These are phyloP conservation scores for Apantesis nais DNA, from an alignment of 2,888 invertebrate species.

Conservation along the genomic window DNA sequence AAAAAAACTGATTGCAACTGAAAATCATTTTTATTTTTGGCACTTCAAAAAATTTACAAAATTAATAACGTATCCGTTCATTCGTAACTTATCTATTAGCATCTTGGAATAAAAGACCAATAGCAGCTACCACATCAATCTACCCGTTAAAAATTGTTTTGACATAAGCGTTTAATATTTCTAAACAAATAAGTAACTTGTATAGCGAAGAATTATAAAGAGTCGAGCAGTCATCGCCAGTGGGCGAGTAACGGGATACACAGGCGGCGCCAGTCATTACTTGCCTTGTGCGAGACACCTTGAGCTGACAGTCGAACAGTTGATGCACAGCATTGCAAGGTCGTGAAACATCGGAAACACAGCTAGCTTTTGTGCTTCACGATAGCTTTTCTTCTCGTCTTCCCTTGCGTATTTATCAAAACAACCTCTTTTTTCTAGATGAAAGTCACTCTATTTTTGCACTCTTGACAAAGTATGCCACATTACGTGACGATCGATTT, in stretches of 20 bases:
- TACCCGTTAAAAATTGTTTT: conserved; percentile 21
- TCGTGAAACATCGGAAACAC: conserved; percentile 10
- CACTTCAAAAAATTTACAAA: neutral
- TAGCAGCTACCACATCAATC: conserved; percentile 12
- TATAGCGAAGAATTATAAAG: conserved; percentile 57
- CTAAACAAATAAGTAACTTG: conserved; percentile 51
- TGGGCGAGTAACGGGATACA: conserved; percentile 74
- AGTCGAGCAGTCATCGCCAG: conserved; percentile 54
- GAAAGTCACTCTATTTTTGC: neutral
- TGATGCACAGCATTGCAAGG: conserved; percentile 46
- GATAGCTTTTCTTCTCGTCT: neutral
- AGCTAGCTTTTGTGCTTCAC: neutral
- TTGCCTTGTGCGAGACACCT: conserved; percentile 52
- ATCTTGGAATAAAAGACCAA: neutral
- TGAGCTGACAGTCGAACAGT: conserved; percentile 35
- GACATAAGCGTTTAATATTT: conserved; percentile 43
- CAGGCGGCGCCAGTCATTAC: conserved; percentile 58
- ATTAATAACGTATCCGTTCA: neutral
- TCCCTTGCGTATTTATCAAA: neutral
- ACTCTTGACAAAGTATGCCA: neutral
- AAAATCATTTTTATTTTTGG: neutral
- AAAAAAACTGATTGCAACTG: neutral
- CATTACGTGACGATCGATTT: neutral
- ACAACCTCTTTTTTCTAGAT: neutral
- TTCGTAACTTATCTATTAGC: neutral